Percentiles rank a stretch among this genome's conserved stretches.
Evolutionary conservation across 1,140 invertebrate species (phyloP).

Genomic region (Heliconius nattereri): DNA sequence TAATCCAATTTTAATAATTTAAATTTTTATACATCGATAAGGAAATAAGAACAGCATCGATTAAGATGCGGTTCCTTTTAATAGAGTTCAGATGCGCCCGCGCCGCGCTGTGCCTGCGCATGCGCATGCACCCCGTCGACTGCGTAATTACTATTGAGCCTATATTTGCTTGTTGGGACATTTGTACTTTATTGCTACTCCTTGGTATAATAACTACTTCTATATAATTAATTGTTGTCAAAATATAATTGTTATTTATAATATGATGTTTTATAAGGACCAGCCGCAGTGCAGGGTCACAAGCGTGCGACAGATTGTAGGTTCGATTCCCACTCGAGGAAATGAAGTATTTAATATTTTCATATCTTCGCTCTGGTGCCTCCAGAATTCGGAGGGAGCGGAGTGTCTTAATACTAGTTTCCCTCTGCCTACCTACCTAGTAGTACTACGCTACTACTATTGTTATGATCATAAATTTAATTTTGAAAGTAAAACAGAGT

Average conservation of each 20-base stretch:
- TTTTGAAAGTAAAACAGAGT: neutral
- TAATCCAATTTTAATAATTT: too few species aligned
- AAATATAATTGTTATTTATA: neutral
- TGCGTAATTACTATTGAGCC: constrained; percentile 39
- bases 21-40: neutral
- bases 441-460: too few species aligned
- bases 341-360: too few species aligned
- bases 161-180: constrained; percentile 12
- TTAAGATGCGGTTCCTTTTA: neutral
- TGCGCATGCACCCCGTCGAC: constrained; percentile 36
- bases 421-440: too few species aligned
- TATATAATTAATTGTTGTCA: neutral
- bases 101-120: constrained; percentile 35
- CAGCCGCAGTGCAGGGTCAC: too few species aligned
- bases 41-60: neutral
- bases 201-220: neutral
- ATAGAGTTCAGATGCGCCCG: constrained; percentile 1
- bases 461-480: too few species aligned
- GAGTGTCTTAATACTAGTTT: too few species aligned
- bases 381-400: too few species aligned
- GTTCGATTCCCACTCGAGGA: too few species aligned
- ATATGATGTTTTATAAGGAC: neutral
- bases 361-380: too few species aligned
- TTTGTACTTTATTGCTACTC: neutral
- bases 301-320: too few species aligned